Evolutionary conservation across 2,113 vertebrate genomes (phyloP).

Genomic region (Plecturocebus donacophilus): DNA sequence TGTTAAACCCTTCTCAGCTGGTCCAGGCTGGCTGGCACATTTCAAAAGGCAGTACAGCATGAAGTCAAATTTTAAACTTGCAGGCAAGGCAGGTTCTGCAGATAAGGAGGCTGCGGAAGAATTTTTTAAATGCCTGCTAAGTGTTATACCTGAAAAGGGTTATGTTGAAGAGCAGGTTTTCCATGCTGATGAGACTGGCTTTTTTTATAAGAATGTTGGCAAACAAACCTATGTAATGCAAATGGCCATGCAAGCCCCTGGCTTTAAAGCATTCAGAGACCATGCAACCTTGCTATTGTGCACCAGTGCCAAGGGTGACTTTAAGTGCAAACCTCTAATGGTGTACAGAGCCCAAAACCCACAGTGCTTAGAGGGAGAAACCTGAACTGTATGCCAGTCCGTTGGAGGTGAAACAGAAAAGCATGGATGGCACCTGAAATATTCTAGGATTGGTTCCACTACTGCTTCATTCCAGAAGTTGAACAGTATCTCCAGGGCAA

Average conservation of each 20-base stretch:
- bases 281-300: not conserved
- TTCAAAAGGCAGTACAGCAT: not conserved
- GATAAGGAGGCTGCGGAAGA: not conserved
- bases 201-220: not conserved
- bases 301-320: not conserved
- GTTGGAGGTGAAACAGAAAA: not conserved
- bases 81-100: not conserved
- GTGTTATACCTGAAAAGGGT: not conserved
- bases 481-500: not conserved
- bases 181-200: not conserved
- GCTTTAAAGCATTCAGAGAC: not conserved
- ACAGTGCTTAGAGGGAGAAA: not conserved
- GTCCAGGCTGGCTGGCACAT: not conserved
- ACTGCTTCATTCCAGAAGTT: not conserved
- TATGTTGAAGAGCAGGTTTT: conserved; percentile 11
- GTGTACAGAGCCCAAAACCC: not conserved
- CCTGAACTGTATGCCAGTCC: not conserved
- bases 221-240: not conserved
- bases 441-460: conserved; percentile 30
- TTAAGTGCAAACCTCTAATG: conserved; percentile 29
- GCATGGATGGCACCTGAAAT: not conserved
- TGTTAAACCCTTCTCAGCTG: not conserved
- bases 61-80: not conserved
- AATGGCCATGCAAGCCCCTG: not conserved
- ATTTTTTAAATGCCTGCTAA: not conserved